Base-by-base conservation (phyloP, 2,797 vertebrate genomes). In the Paramormyrops hopkinsi region DNA sequence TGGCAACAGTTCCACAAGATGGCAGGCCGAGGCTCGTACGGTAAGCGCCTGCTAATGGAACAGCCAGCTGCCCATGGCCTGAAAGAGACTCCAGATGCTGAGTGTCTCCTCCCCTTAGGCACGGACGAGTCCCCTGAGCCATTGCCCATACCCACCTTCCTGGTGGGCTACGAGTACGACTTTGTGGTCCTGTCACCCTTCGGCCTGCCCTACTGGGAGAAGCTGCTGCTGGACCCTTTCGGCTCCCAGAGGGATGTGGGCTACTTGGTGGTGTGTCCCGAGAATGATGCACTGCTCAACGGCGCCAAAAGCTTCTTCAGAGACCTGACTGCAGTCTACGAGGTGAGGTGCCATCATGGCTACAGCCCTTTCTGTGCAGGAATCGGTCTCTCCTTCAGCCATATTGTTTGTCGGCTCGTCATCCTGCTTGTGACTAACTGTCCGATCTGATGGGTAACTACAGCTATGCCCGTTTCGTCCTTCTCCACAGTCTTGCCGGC, bases 1-100 rank as follows among this genome's bases (percentile, higher is more conserved):
- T 99, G 99, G 99, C 99, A 99, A 90, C 99, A 99, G 92, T 99
- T 99, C 92, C 99, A 99, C 95, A 99, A 99, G 93, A 99, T 99
- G 98, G 98, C 99, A 92, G 99, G 99, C 91, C 97, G 99, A 90
- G 99, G 99, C 91, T 98, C 99, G 89, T 99, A 99, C 0, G 98
- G 99, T 99, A 97, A 97, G 93, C 2, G 51, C 19, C 1, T 19
- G 33, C 69, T 41, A 5, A 84, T 29, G 59, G 3, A 0, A 0
- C 51, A 87, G 56, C 50, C 19, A 17, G 25, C 37, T 91, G 90
- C 92, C 85, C 89, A 4, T 4, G 33, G 69, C 69, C 33, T 11
- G 33, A 17, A 8, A 7, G 33, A 41, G 14, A 37, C 12, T 41
- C 12, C 37, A 19, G 69, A n/a, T 44, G 86, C 69, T 76, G 14